These are phyloP conservation scores for Cyclophora albipunctata DNA, from an alignment of 2,888 invertebrate genomes.

Conservation along the genomic window DNA sequence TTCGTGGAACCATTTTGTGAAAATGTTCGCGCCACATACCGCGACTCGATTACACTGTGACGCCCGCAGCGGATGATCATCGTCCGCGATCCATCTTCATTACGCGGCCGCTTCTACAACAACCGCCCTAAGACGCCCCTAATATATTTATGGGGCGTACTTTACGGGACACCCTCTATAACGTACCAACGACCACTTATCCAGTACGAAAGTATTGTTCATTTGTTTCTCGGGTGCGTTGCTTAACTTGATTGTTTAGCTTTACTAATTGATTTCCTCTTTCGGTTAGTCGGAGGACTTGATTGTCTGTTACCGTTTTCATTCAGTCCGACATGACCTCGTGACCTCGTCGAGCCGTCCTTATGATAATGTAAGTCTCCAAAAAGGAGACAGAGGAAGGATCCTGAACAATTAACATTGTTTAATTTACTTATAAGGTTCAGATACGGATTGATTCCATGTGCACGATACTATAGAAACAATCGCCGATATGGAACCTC, in stretches of 20 bases:
- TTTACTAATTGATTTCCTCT: background rate
- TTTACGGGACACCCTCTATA: conserved; percentile 17
- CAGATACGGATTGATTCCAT: too few species aligned
- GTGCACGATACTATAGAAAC: too few species aligned
- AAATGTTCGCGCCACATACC: too few species aligned
- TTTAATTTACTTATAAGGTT: too few species aligned
- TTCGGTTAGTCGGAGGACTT: background rate
- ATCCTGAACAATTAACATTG: too few species aligned
- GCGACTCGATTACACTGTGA: too few species aligned
- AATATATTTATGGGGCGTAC: conserved; percentile 22
- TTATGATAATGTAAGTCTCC: too few species aligned
- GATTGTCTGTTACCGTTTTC: background rate
- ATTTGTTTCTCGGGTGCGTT: conserved; percentile 1
- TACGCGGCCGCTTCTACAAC: conserved; percentile 18
- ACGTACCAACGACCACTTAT: conserved; percentile 2
- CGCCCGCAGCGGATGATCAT: conserved; percentile 17
- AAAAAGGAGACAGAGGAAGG: too few species aligned
- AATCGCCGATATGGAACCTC: too few species aligned
- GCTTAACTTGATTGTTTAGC: background rate
- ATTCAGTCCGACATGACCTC: background rate
- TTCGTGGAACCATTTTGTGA: too few species aligned
- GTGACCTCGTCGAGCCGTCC: too few species aligned
- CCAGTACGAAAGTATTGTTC: background rate
- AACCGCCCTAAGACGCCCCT: conserved; percentile 16
- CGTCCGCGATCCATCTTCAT: conserved; percentile 24